phyloP scores from a whole-genome alignment of 2,888 invertebrate species.

The Cabera pusaria region DNA sequence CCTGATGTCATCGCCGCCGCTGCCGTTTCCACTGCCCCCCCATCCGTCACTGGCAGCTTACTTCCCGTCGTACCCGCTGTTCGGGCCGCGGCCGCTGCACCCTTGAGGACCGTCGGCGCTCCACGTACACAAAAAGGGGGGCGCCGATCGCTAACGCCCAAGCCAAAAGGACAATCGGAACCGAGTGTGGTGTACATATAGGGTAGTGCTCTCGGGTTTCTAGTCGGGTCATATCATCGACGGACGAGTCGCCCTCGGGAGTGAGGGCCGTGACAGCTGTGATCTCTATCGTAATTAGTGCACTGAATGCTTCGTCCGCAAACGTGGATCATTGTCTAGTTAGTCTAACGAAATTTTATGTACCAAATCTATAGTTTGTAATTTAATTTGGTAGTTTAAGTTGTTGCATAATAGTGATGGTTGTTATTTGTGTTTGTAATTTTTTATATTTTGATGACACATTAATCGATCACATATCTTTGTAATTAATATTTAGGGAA shows the following conservation, averaged over 20 bases:
- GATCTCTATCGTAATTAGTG: constrained; percentile 81
- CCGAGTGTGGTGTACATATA: constrained; percentile 75
- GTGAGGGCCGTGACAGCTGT: constrained; percentile 68
- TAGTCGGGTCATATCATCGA: constrained; percentile 79
- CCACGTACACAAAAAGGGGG: constrained; percentile 87
- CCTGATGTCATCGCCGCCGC: constrained; percentile 86
- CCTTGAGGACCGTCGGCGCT: constrained; percentile 90
- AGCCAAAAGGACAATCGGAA: constrained; percentile 71
- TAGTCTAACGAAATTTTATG: constrained; percentile 79
- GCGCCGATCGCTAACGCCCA: constrained; percentile 80
- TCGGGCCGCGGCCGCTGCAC: constrained; percentile 87
- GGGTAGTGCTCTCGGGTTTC: constrained; percentile 65
- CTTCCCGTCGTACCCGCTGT: constrained; percentile 94
- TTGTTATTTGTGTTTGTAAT: constrained; percentile 80
- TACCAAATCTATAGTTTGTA: constrained; percentile 80
- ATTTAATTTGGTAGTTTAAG: constrained; percentile 71
- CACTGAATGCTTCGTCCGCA: constrained; percentile 67
- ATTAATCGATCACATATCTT: constrained; percentile 63
- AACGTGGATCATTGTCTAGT: constrained; percentile 63
- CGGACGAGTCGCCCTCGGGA: constrained; percentile 57
- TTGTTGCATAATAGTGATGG: constrained; percentile 74
- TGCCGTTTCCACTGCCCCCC: constrained; percentile 86
- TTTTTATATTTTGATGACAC: constrained; percentile 52
- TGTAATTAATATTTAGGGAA: constrained; percentile 50
- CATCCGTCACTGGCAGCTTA: constrained; percentile 92